Evolutionary conservation across 2,888 invertebrate species (phyloP).

Genomic region (Biston stratarius): DNA sequence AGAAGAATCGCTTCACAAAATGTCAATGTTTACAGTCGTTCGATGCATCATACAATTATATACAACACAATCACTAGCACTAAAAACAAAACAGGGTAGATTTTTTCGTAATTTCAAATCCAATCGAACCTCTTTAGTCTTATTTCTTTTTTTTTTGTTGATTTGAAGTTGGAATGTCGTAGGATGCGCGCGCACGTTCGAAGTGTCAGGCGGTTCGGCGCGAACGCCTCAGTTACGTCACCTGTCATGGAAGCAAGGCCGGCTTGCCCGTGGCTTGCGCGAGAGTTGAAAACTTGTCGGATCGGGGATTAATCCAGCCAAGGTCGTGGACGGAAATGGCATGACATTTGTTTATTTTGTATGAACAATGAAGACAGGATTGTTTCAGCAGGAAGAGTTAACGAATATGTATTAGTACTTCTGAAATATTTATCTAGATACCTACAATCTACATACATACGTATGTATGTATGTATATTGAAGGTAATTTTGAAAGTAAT

Average conservation of each 20-base stretch:
- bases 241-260: constrained; percentile 65
- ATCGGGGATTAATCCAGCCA: constrained; percentile 66
- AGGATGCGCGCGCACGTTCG: constrained; percentile 70
- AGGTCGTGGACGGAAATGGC: constrained; percentile 60
- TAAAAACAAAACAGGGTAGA: constrained; percentile 4
- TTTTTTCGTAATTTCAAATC: background rate
- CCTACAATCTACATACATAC: too few species aligned
- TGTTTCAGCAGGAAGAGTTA: constrained; percentile 37
- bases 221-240: constrained; percentile 69
- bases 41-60: background rate
- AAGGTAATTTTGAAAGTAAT: too few species aligned
- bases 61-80: constrained; percentile 9
- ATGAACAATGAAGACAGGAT: constrained; percentile 35
- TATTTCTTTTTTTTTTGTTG: constrained; percentile 2
- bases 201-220: constrained; percentile 58
- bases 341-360: constrained; percentile 50
- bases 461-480: too few species aligned
- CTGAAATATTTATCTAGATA: too few species aligned
- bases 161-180: constrained; percentile 36
- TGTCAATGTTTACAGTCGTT: constrained; percentile 16
- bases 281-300: constrained; percentile 60
- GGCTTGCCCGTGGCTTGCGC: constrained; percentile 44
- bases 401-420: too few species aligned
- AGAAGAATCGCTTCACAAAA: constrained; percentile 10
- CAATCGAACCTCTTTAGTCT: background rate